Evolutionary conservation across 2,113 vertebrate species (phyloP).

Genomic region (Tragelaphus imberbis): DNA sequence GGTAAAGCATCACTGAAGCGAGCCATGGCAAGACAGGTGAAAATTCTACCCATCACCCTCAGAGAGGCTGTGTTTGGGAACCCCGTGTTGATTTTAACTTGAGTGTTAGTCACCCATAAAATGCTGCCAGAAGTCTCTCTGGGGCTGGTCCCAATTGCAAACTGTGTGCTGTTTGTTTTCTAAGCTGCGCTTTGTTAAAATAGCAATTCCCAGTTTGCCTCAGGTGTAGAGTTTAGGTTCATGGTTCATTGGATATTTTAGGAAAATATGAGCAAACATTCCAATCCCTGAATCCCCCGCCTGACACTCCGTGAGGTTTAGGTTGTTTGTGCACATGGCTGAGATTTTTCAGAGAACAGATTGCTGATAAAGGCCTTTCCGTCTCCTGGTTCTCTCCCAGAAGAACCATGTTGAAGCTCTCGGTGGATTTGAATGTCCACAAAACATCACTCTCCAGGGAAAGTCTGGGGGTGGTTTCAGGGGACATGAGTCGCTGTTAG

Average conservation of each 20-base stretch:
- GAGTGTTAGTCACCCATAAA: slow-evolving; percentile 70
- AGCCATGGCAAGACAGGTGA: slow-evolving; percentile 34
- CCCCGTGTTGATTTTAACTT: slow-evolving; percentile 70
- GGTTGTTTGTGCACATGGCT: not conserved
- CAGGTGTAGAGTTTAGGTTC: slow-evolving; percentile 72
- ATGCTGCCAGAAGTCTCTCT: slow-evolving; percentile 16
- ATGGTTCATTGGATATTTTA: slow-evolving; percentile 61
- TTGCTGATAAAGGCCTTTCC: not conserved
- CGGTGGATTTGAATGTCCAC: not conserved
- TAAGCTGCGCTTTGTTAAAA: slow-evolving; percentile 49
- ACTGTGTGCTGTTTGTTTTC: not conserved
- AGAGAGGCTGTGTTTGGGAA: slow-evolving; percentile 70
- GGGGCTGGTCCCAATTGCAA: not conserved
- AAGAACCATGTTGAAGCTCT: not conserved
- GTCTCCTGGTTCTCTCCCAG: not conserved
- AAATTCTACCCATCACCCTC: not conserved
- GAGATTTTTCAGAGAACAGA: not conserved
- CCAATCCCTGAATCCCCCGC: slow-evolving; percentile 21
- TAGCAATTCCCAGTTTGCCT: slow-evolving; percentile 55
- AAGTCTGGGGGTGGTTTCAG: not conserved
- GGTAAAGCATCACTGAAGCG: not conserved
- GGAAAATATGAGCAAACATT: slow-evolving; percentile 69
- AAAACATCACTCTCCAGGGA: not conserved
- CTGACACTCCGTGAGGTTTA: not conserved
- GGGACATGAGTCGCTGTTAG: not conserved